Evolutionary conservation across 2,797 vertebrate species (phyloP).

Genomic region (Toxotes lorentzi): DNA sequence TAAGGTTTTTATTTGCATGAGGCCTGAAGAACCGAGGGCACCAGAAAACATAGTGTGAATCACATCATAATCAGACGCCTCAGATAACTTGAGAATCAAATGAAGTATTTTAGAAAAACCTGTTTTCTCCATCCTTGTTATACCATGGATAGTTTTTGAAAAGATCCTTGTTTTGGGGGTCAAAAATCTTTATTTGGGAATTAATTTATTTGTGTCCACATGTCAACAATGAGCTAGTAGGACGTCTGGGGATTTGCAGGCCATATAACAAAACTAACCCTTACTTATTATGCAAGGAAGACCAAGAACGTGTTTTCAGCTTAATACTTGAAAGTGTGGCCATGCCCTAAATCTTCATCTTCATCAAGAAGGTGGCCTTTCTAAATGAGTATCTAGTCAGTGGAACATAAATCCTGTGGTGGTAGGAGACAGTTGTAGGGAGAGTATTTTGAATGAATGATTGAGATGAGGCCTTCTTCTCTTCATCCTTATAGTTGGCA

Average conservation of each 20-base stretch:
- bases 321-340: background rate
- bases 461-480: slow-evolving; percentile 23
- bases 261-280: background rate
- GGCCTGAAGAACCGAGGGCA: background rate
- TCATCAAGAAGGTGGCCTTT: background rate
- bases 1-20: background rate
- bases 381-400: background rate
- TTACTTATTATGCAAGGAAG: background rate
- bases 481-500: slow-evolving; percentile 34
- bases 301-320: background rate
- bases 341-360: background rate
- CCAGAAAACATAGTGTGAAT: background rate
- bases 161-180: background rate
- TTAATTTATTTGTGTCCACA: background rate
- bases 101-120: background rate
- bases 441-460: slow-evolving; percentile 9
- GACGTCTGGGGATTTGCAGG: background rate
- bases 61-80: too few relatives aligned
- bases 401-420: background rate
- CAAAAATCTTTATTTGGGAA: background rate
- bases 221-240: background rate
- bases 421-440: slow-evolving; percentile 1
- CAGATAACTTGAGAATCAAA: background rate
- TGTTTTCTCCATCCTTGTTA: background rate
- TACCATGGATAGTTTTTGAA: background rate